These are phyloP conservation scores for Asteroscopus sphinx DNA, from an alignment of 2,888 invertebrate genomes.

Conservation along the genomic window DNA sequence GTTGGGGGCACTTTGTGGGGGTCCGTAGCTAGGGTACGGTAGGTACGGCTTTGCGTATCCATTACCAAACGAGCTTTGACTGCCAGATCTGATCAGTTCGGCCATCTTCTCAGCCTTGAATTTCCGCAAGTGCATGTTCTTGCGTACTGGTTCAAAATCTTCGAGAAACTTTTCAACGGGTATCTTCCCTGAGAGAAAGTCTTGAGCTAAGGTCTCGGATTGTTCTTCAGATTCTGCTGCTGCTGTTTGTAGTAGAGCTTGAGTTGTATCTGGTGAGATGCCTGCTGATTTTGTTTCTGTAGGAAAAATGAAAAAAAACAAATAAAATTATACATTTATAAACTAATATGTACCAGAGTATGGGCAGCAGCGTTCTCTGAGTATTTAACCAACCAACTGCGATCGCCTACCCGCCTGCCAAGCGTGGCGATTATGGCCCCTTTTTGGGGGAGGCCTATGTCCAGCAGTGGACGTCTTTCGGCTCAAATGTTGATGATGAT, in stretches of 20 bases:
- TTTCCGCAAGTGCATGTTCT: slow-evolving; percentile 91
- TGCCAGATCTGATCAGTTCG: slow-evolving; percentile 90
- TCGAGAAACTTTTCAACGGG: slow-evolving; percentile 96
- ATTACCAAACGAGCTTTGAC: slow-evolving; percentile 78
- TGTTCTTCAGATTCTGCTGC: slow-evolving; percentile 98
- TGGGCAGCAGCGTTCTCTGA: too few relatives aligned
- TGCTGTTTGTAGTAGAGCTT: slow-evolving; percentile 96
- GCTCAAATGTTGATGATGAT: too few relatives aligned
- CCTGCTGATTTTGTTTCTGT: slow-evolving; percentile 94
- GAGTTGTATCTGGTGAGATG: slow-evolving; percentile 95
- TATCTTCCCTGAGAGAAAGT: slow-evolving; percentile 93
- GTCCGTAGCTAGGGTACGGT: slow-evolving; percentile 82
- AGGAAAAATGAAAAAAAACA: slow-evolving; percentile 47
- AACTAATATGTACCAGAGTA: too few relatives aligned
- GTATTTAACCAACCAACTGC: too few relatives aligned
- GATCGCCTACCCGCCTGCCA: too few relatives aligned
- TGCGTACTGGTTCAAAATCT: slow-evolving; percentile 93
- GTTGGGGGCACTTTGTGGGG: slow-evolving; percentile 88
- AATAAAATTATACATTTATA: not conserved
- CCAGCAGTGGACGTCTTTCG: too few relatives aligned
- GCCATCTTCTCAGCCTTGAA: slow-evolving; percentile 98
- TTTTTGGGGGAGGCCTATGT: too few relatives aligned
- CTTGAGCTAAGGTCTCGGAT: slow-evolving; percentile 95
- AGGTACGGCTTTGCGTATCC: slow-evolving; percentile 80
- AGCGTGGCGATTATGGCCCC: too few relatives aligned